phyloP scores from a whole-genome alignment of 1,140 invertebrate genomes.

The Lithobius niger region DNA sequence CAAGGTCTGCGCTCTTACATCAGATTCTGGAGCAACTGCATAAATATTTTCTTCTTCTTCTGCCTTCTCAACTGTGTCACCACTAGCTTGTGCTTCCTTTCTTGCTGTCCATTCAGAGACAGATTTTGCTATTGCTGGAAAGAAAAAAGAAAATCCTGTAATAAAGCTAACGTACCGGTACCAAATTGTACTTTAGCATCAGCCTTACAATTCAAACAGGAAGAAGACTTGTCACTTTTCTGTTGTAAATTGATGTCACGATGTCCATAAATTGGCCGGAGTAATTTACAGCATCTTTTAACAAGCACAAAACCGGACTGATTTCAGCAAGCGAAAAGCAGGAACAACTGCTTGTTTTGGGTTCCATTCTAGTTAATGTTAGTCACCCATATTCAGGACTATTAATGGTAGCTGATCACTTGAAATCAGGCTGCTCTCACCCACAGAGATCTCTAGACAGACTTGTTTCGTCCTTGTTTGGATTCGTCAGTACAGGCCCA shows the following conservation, averaged over 20 bases:
- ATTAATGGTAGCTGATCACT: too few species aligned
- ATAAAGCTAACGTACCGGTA: too few species aligned
- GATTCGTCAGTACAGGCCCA: too few species aligned
- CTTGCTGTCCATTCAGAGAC: constrained; percentile 35
- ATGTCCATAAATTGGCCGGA: background rate
- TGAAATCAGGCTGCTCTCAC: too few species aligned
- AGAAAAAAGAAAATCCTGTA: constrained; percentile 11
- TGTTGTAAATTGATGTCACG: background rate
- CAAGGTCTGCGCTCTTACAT: constrained; percentile 18
- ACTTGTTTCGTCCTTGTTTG: too few species aligned
- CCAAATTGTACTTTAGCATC: background rate
- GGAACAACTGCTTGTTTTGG: too few species aligned
- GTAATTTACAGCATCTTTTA: background rate
- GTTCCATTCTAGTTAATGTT: too few species aligned
- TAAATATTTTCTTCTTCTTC: constrained; percentile 26
- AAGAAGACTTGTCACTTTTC: background rate
- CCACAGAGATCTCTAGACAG: too few species aligned
- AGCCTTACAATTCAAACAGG: background rate
- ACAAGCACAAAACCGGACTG: too few species aligned
- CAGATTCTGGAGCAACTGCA: constrained; percentile 21
- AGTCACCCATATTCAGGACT: too few species aligned
- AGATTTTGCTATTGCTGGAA: constrained; percentile 27
- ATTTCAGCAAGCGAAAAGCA: too few species aligned
- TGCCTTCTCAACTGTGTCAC: constrained; percentile 15
- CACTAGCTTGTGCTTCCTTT: constrained; percentile 27